Conservation (phyloP, 2,113 vertebrate species). For the Petrocephalus zakoni region DNA sequence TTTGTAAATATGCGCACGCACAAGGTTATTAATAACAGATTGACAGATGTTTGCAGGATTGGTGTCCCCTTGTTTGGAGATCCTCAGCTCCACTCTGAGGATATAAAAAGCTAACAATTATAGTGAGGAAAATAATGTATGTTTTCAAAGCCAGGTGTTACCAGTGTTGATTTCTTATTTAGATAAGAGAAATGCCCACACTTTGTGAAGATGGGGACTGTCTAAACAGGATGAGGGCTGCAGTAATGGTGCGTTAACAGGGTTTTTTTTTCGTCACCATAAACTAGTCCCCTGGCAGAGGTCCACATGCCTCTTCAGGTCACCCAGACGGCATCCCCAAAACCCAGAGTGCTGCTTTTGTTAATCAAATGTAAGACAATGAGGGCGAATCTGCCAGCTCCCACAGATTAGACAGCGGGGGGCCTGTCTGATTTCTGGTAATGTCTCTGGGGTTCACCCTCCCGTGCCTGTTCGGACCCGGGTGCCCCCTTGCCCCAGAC, state of each 20-base stretch:
- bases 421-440: slow-evolving; percentile 54
- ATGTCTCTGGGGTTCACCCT: slow-evolving; percentile 48
- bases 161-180: neutral
- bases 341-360: slow-evolving; percentile 67
- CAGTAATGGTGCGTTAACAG: neutral
- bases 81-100: neutral
- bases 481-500: slow-evolving; percentile 57
- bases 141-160: neutral
- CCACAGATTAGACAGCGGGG: slow-evolving; percentile 64
- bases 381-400: slow-evolving; percentile 57
- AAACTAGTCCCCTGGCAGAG: neutral
- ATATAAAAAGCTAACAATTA: too few species aligned
- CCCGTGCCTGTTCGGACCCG: slow-evolving; percentile 52
- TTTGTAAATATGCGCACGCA: neutral
- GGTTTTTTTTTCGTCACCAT: neutral
- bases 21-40: neutral
- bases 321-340: slow-evolving; percentile 46
- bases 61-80: neutral
- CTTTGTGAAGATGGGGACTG: neutral
- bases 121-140: too few species aligned
- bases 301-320: neutral
- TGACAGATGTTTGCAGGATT: neutral
- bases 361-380: slow-evolving; percentile 68
- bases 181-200: neutral
- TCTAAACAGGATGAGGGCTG: neutral